phyloP scores from a whole-genome alignment of 1,140 invertebrate genomes.

The Atta colombica region DNA sequence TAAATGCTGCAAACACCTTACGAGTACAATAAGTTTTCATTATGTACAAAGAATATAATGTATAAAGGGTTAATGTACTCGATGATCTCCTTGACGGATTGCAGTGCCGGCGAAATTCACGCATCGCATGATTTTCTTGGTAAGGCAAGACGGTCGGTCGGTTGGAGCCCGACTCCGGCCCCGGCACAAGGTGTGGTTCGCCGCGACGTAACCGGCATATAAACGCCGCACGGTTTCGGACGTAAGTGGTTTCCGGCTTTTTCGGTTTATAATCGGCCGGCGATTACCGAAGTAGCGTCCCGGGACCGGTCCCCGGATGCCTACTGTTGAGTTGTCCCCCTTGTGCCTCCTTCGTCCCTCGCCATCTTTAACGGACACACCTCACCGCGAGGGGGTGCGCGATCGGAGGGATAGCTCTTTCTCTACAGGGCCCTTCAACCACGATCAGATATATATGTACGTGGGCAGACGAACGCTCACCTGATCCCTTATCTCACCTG shows the following conservation, averaged over 20 bases:
- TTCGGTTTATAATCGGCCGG: constrained; percentile 85
- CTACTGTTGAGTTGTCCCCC: constrained; percentile 83
- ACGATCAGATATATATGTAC: constrained; percentile 73
- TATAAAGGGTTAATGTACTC: constrained; percentile 25
- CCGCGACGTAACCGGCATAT: constrained; percentile 74
- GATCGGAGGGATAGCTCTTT: constrained; percentile 77
- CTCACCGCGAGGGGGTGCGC: constrained; percentile 76
- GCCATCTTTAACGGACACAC: constrained; percentile 11
- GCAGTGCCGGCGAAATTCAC: constrained; percentile 47
- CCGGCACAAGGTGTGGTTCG: constrained; percentile 74
- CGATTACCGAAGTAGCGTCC: constrained; percentile 85
- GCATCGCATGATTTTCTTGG: constrained; percentile 53
- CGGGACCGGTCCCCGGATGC: constrained; percentile 81
- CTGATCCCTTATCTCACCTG: constrained; percentile 69
- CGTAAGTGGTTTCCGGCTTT: constrained; percentile 86
- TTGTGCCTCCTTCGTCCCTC: constrained; percentile 21
- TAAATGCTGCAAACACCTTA: neutral
- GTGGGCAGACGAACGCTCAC: constrained; percentile 53
- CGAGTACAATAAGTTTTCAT: constrained; percentile 9
- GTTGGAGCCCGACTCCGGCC: constrained; percentile 53
- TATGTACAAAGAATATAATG: neutral
- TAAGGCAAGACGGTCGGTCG: constrained; percentile 58
- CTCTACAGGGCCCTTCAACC: constrained; percentile 74
- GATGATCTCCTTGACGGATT: neutral
- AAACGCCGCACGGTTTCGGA: constrained; percentile 76